Evolutionary conservation across 2,888 invertebrate genomes (phyloP), one percentile per base, ranked within the genome.

Genomic region (Leucophenga maculata): DNA sequence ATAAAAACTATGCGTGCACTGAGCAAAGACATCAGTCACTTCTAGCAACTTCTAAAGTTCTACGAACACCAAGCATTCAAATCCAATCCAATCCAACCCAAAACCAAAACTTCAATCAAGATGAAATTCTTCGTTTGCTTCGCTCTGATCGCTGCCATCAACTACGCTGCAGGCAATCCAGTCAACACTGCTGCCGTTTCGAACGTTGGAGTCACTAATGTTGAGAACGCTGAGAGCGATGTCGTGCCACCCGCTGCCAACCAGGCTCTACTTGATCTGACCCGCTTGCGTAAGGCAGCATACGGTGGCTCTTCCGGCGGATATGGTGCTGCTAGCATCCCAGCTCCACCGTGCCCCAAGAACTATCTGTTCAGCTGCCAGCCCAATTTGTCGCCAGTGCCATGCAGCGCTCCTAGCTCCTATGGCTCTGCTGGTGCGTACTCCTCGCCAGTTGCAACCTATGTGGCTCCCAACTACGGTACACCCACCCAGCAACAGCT

Each of bases 351-450:
- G 6, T 86, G 86, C 77, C 86, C 86, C 59, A 85, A 80, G 75
- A 86, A 83, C 77, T 80, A 84, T 46, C 70, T 85, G 69, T 79
- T 86, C 76, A 83, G 85, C 72, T 86, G 86, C 70, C 82, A 84
- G 73, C 85, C 86, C 67, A 81, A 77, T 64, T 65, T 86, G 54
- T 79, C 82, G 8, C 80, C 85, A 70, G 85, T 86, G 14, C 82
- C 86, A 11, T 86, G 86, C 76, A 72, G 77, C 44, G 71, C 82
- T 13, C 65, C 74, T 11, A 69, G 75, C 11, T 31, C 20, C 75
- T 84, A 84, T 50, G 81, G 81, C 67, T 78, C 84, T 60, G 74
- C 80, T 48, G 86, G 84, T 20, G 84, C 85, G 39, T 86, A 85
- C 72, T 85, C 85, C 22, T 54, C 83, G 3, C 86, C 85, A 48